These are phyloP conservation scores for Drosophila teissieri DNA, from an alignment of 1,140 invertebrate species.

Conservation along the genomic window DNA sequence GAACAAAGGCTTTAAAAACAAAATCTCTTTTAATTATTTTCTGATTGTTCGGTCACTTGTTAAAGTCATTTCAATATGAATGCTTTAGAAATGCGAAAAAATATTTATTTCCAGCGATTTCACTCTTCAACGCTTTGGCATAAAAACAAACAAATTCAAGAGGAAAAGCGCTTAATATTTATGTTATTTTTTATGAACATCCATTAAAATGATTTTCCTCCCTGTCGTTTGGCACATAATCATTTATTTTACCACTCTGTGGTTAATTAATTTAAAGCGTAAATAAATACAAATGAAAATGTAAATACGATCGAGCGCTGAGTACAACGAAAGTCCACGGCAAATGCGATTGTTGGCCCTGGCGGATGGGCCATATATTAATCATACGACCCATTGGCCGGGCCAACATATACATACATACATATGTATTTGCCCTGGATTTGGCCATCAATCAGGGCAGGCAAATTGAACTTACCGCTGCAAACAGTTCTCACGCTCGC, in stretches of 20 bases:
- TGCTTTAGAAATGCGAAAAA: neutral
- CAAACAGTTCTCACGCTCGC: slow-evolving; percentile 79
- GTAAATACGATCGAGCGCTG: slow-evolving; percentile 9
- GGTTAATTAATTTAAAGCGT: slow-evolving; percentile 57
- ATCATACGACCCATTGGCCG: slow-evolving; percentile 14
- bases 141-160: slow-evolving; percentile 20
- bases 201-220: slow-evolving; percentile 20
- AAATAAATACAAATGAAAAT: slow-evolving; percentile 39
- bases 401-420: neutral
- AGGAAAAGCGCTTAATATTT: slow-evolving; percentile 20
- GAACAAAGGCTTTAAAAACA: neutral
- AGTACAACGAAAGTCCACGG: slow-evolving; percentile 31
- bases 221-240: slow-evolving; percentile 26
- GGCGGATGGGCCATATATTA: slow-evolving; percentile 41
- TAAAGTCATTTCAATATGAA: slow-evolving; percentile 9
- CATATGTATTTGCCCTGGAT: neutral
- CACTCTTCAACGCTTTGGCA: slow-evolving; percentile 10
- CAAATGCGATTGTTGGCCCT: slow-evolving; percentile 15
- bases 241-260: slow-evolving; percentile 46
- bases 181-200: slow-evolving; percentile 18
- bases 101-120: slow-evolving; percentile 20
- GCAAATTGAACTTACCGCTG: slow-evolving; percentile 69
- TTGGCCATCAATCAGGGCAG: slow-evolving; percentile 37
- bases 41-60: neutral
- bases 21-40: slow-evolving; percentile 2